Base-by-base conservation (phyloP, 2,113 vertebrate genomes). In the Upupa epops region DNA sequence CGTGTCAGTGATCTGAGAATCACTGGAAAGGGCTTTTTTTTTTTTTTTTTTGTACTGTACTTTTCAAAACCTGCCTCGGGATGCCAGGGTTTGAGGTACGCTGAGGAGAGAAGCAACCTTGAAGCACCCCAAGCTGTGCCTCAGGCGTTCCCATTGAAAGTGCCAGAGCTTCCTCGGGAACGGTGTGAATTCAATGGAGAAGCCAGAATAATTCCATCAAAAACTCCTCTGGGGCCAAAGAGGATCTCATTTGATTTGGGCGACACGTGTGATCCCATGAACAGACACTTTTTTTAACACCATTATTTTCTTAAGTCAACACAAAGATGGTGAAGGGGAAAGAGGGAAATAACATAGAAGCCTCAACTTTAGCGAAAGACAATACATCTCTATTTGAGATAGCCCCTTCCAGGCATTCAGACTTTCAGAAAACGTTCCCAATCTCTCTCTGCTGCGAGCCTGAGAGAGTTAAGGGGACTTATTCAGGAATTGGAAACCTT, bases 1-100 rank as follows among this genome's bases (percentile, higher is more conserved):
- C 64, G 76, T 94, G 95, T 95, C 95, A 96, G 76, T 61, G 71
- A 96, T 95, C 95, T 93, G 96, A 96, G 93, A 92, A 90, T 92
- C 95, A 34, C 16, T 75, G 91, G 86, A 93, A 96, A 94, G 45
- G 68, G 42, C 48, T 32, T 24, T 29, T 22, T 24, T 17, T 20
- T 24, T 63, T 49, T 54, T 71, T 11, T 32, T 25, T 52, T 11
- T 8, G 13, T n/a, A 13, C 55, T 61, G 76, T 93, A 88, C 89
- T 93, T 90, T 91, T 96, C 89, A 92, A 88, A 48, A 86, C 89
- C 24, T 89, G 87, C 84, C 69, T 59, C 5, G 49, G 90, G 68
- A 81, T 89, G 88, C 86, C 86, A 45, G 63, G 73, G 80, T 79
- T 86, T 86, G 92, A 87, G 96, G 94, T 79, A 81, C 52, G 5